A percentile compares a stretch with the other conserved stretches of the same genome.
These are phyloP conservation scores for Drosophila simulans DNA, from an alignment of 1,140 invertebrate genomes.

Conservation along the genomic window DNA sequence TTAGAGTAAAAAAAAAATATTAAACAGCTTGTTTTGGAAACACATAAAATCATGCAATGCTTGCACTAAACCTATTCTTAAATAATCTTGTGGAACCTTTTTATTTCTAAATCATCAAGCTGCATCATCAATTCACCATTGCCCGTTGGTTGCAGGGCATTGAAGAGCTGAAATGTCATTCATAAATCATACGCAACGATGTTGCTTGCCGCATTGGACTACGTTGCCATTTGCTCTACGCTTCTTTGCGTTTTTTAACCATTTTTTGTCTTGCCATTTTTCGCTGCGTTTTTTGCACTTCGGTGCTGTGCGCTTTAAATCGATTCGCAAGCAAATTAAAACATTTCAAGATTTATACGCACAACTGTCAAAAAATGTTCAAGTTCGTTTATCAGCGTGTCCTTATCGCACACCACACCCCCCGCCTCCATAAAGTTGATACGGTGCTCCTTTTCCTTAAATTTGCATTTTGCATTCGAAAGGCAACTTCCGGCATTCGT, in stretches of 20 bases:
- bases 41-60: not conserved
- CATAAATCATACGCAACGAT: slow-evolving; percentile 83
- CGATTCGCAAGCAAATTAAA: slow-evolving; percentile 84
- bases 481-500: slow-evolving; percentile 70
- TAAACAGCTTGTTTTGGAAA: too few relatives aligned
- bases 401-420: slow-evolving; percentile 8
- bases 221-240: slow-evolving; percentile 60
- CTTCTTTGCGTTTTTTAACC: slow-evolving; percentile 30
- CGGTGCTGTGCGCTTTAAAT: slow-evolving; percentile 61
- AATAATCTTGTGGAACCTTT: too few relatives aligned
- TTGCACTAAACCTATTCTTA: too few relatives aligned
- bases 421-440: not conserved
- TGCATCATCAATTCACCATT: not conserved
- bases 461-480: slow-evolving; percentile 63
- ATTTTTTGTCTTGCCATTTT: slow-evolving; percentile 27
- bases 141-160: slow-evolving; percentile 15
- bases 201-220: slow-evolving; percentile 55
- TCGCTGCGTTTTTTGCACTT: slow-evolving; percentile 19
- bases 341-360: slow-evolving; percentile 84
- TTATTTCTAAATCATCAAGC: not conserved
- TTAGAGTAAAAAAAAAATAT: too few relatives aligned
- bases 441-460: slow-evolving; percentile 26
- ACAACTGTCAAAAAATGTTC: slow-evolving; percentile 80
- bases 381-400: slow-evolving; percentile 72
- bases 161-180: slow-evolving; percentile 74